phyloP scores from a whole-genome alignment of 2,888 invertebrate species.

The Harpalus rubripes region DNA sequence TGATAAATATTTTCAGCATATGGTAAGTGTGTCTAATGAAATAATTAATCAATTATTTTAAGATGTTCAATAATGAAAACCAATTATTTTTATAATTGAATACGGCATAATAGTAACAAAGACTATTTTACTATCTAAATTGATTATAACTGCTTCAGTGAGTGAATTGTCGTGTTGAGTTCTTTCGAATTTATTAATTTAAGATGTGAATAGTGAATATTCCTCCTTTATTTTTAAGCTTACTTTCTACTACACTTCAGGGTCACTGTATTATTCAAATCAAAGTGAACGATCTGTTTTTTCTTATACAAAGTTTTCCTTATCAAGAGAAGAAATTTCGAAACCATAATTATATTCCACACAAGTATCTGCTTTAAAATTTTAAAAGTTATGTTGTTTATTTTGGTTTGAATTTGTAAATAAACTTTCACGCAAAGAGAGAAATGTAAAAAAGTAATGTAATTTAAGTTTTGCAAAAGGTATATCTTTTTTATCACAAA shows the following conservation, averaged over 20 bases:
- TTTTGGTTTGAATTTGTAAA: too few relatives aligned
- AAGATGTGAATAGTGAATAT: conserved; percentile 4
- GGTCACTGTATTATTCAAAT: conserved; percentile 13
- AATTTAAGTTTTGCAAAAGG: too few relatives aligned
- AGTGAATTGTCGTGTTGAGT: background rate
- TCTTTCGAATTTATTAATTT: conserved; percentile 29
- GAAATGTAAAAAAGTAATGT: too few relatives aligned
- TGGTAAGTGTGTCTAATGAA: background rate
- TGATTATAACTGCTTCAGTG: conserved; percentile 10
- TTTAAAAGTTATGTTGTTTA: too few relatives aligned
- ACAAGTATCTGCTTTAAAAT: background rate
- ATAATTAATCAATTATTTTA: background rate
- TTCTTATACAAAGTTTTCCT: background rate
- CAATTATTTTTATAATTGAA: background rate
- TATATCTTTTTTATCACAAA: too few relatives aligned
- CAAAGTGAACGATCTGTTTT: conserved; percentile 3
- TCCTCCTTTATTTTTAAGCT: conserved; percentile 4
- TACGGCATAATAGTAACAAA: background rate
- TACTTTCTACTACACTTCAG: conserved; percentile 27
- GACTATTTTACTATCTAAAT: background rate
- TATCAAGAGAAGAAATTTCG: background rate
- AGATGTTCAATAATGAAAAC: background rate
- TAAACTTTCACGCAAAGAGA: too few relatives aligned
- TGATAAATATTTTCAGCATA: background rate
- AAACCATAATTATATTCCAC: background rate